Conservation (phyloP, 2,797 vertebrate genomes). For the Australoheros facetus region DNA sequence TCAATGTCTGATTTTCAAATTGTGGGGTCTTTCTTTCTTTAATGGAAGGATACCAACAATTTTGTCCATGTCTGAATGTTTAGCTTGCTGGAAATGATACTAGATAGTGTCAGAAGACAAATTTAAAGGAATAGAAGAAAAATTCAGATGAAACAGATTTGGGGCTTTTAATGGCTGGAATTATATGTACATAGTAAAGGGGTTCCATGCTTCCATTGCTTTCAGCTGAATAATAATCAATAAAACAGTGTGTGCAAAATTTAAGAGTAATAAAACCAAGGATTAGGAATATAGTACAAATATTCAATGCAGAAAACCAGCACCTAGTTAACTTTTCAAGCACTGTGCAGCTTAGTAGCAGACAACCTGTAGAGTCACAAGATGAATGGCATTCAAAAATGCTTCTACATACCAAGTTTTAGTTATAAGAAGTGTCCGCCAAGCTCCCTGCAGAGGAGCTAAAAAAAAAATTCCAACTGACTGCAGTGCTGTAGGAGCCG, state of each 20-base stretch:
- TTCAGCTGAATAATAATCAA: background rate
- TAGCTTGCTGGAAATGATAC: accelerated
- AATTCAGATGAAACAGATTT: background rate
- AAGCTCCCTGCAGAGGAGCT: background rate
- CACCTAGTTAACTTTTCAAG: too few relatives aligned
- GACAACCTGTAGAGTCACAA: background rate
- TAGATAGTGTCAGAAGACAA: background rate
- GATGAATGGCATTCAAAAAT: too few relatives aligned
- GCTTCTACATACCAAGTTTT: background rate
- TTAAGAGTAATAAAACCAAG: too few relatives aligned
- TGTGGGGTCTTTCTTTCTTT: too few relatives aligned
- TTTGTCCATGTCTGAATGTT: too few relatives aligned
- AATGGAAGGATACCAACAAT: too few relatives aligned
- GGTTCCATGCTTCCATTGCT: background rate
- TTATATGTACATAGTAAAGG: background rate
- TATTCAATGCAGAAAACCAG: background rate
- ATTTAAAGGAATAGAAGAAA: background rate
- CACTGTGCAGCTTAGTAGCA: background rate
- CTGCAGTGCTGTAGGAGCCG: background rate
- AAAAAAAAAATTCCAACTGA: background rate
- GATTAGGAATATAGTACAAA: background rate
- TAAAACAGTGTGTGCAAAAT: background rate
- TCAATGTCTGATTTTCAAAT: too few relatives aligned
- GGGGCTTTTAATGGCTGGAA: background rate
- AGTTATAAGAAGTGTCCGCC: background rate